Evolutionary conservation across 2,113 vertebrate genomes (phyloP).

Genomic region (Callocephalon fimbriatum): DNA sequence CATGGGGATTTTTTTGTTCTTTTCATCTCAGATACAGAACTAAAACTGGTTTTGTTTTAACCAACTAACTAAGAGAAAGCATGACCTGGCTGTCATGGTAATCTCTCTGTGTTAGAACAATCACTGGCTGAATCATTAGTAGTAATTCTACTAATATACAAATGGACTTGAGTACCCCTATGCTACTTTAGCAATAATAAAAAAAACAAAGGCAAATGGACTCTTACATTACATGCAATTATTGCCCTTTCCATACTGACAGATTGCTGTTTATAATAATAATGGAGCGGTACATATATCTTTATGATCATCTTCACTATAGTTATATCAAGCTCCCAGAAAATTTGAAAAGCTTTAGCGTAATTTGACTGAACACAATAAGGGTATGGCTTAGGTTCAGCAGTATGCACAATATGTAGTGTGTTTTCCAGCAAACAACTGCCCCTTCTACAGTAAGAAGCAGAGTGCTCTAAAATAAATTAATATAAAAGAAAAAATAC

Average conservation of each 20-base stretch:
- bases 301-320: background rate
- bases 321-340: background rate
- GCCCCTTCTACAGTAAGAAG: background rate
- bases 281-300: background rate
- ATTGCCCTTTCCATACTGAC: background rate
- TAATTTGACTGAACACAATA: background rate
- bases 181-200: background rate
- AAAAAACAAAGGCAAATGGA: background rate
- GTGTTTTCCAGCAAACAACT: background rate
- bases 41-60: background rate
- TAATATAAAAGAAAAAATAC: background rate
- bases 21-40: background rate
- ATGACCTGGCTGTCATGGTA: background rate
- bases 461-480: background rate
- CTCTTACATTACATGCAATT: background rate
- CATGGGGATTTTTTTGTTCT: background rate
- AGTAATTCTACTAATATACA: background rate
- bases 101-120: background rate
- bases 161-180: background rate
- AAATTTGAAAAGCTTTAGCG: background rate
- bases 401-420: background rate
- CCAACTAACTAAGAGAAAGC: background rate
- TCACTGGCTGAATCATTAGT: background rate
- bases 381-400: background rate
- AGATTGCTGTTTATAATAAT: background rate